Evolutionary conservation across 2,888 invertebrate species (phyloP).

Genomic region (Philopedon plagiatum): DNA sequence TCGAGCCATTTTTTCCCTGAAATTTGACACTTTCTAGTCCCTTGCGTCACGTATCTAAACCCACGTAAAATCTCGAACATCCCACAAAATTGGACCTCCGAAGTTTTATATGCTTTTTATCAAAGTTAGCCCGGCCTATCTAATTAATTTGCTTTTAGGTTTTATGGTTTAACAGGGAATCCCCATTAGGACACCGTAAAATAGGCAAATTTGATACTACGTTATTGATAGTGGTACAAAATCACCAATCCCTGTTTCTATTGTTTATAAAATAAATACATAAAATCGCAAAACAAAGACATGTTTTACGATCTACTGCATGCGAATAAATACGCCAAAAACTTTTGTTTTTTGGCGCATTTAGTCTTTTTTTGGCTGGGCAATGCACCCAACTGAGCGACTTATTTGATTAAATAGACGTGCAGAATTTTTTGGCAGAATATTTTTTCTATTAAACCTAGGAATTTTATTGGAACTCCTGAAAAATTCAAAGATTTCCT

Average conservation of each 20-base stretch:
- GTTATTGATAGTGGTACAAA: neutral
- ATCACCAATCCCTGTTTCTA: too few species aligned
- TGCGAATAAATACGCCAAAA: too few species aligned
- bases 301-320: too few species aligned
- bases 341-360: too few species aligned
- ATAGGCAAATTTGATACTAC: neutral
- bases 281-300: too few species aligned
- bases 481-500: conserved; percentile 13
- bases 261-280: too few species aligned
- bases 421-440: too few species aligned
- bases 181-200: conserved; percentile 12
- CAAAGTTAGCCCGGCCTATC: conserved; percentile 11
- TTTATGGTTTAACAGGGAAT: conserved; percentile 23
- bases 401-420: too few species aligned
- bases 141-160: conserved; percentile 18
- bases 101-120: conserved; percentile 39
- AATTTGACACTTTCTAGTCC: neutral
- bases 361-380: too few species aligned
- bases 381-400: too few species aligned
- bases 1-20: neutral
- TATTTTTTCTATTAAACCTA: too few species aligned
- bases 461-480: conserved; percentile 7
- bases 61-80: conserved; percentile 28
- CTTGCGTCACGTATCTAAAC: conserved; percentile 19
- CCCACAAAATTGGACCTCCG: conserved; percentile 30